phyloP scores from a whole-genome alignment of 2,797 vertebrate species.

The Hydrocynus forskahlii region DNA sequence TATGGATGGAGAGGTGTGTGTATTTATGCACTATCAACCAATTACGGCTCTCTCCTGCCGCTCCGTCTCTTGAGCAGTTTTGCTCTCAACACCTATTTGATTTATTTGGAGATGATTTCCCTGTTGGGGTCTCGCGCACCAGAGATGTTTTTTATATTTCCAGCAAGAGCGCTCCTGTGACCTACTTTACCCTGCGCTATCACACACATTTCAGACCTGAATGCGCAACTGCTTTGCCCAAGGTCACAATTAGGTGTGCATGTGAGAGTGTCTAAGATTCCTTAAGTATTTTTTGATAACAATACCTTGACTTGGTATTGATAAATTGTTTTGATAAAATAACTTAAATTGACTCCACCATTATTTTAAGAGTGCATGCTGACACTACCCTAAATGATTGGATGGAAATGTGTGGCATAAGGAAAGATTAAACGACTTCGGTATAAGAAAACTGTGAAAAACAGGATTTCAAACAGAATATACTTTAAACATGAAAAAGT shows the following conservation, averaged over 20 bases:
- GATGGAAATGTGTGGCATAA: too few relatives aligned
- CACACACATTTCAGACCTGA: conserved; percentile 66
- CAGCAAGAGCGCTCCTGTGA: conserved; percentile 72
- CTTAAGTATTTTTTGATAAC: background rate
- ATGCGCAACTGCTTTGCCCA: conserved; percentile 39
- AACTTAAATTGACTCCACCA: too few relatives aligned
- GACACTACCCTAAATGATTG: too few relatives aligned
- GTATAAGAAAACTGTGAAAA: too few relatives aligned
- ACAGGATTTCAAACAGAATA: too few relatives aligned
- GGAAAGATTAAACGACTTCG: too few relatives aligned
- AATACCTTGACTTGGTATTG: background rate
- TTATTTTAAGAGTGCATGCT: too few relatives aligned
- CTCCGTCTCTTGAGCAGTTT: conserved; percentile 13
- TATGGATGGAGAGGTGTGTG: background rate
- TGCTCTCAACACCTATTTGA: conserved; percentile 32
- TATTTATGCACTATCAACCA: conserved; percentile 26
- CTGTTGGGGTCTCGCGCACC: conserved; percentile 16
- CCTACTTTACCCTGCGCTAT: conserved; percentile 74
- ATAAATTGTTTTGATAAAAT: too few relatives aligned
- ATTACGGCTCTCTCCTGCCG: conserved; percentile 16
- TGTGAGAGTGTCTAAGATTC: background rate
- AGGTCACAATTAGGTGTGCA: conserved; percentile 22
- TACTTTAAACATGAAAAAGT: too few relatives aligned
- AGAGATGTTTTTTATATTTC: conserved; percentile 65
- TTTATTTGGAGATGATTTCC: conserved; percentile 47